These are phyloP conservation scores for Atrina japonica DNA, from an alignment of 2,888 invertebrate genomes.

Conservation along the genomic window DNA sequence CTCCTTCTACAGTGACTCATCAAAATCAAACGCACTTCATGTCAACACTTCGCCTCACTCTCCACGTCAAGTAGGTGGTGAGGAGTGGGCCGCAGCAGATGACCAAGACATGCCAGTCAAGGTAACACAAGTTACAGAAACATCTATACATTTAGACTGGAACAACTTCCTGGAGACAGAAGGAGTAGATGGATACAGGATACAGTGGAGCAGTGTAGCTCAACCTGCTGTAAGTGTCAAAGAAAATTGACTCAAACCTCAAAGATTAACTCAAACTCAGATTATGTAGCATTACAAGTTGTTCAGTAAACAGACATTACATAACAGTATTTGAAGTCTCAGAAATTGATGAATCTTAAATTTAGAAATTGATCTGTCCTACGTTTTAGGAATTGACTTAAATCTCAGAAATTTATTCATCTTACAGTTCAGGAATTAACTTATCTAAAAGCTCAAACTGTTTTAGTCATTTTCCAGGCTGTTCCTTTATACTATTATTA, in stretches of 20 bases:
- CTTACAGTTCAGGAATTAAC: too few relatives aligned
- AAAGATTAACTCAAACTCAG: background rate
- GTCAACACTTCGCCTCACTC: slow-evolving; percentile 68
- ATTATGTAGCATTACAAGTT: background rate
- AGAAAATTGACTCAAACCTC: too few relatives aligned
- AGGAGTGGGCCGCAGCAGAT: slow-evolving; percentile 63
- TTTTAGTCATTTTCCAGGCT: too few relatives aligned
- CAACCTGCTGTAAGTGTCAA: slow-evolving; percentile 77
- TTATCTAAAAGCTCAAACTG: too few relatives aligned
- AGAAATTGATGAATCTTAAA: slow-evolving; percentile 4
- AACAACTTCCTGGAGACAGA: slow-evolving; percentile 70
- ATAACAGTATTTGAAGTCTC: background rate
- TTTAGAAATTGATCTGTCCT: too few relatives aligned
- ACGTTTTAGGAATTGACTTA: too few relatives aligned
- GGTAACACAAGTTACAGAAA: slow-evolving; percentile 76
- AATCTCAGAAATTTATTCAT: too few relatives aligned
- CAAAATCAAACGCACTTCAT: slow-evolving; percentile 75
- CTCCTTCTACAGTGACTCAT: slow-evolving; percentile 72
- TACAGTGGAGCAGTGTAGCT: slow-evolving; percentile 79
- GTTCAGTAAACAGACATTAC: background rate
- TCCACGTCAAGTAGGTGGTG: slow-evolving; percentile 55
- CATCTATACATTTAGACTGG: slow-evolving; percentile 79
- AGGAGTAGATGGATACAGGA: slow-evolving; percentile 74
- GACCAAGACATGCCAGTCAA: slow-evolving; percentile 74
- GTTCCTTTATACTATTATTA: too few relatives aligned